Base-by-base conservation (phyloP, 2,888 invertebrate species). In the Pristionchus exspectatus region DNA sequence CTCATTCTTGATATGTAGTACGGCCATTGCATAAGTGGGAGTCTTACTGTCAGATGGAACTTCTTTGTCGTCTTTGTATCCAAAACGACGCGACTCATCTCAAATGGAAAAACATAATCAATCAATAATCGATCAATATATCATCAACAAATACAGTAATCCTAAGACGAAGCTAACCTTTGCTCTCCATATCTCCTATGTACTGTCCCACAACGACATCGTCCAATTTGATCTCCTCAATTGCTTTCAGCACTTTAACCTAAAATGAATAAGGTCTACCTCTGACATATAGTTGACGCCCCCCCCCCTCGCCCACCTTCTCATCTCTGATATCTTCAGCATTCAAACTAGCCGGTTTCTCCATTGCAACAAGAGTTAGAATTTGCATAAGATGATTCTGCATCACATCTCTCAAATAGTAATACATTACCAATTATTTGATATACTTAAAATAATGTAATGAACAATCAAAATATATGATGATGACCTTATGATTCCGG, bases 311-410 rank as follows among this genome's bases (percentile, higher is more conserved):
- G 83, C 1, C 59, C 44, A 91, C 94, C 96, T 98, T 98, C 96
- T 98, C 98, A 96, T 98, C 97, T 94, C 99, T 96, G 93, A 99
- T 99, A 95, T 99, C 98, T 96, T 99, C 98, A 4, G 99, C 98
- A 95, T 97, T 97, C 90, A 97, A 97, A 27, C 97, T 97, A 0
- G 97, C 97, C 1, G 99, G 99, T 95, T 98, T 98, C 94, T 99
- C 99, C 99, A 99, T 99, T 72, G 99, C 99, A 92, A 98, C 97
- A 92, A 99, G 96, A 24, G 98, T 98, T 38, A 99, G 96, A 94
- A 99, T 98, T 96, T 99, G 99, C 93, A 99, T 96, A 92, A 99
- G 96, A 96, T 99, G 99, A 96, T 99, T 99, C 96, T 99, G 99
- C 98, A 99, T 99, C 0, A 99, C 98, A 96, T 99, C 99, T 81